phyloP scores from a whole-genome alignment of 2,888 invertebrate genomes.

The Epinotia ramella region DNA sequence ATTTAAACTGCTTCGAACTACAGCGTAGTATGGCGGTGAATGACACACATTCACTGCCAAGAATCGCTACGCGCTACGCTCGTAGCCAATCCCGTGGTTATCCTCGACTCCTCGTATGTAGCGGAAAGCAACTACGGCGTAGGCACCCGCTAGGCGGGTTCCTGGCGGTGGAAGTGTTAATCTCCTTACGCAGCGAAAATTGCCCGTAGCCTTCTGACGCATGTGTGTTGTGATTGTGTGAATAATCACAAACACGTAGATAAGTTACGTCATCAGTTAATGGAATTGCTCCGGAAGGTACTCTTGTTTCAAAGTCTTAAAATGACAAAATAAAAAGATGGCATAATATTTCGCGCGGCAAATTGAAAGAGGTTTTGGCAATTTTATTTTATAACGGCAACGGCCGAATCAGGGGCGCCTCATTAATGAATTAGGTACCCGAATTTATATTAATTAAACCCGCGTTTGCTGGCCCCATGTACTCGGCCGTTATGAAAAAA shows the following conservation, averaged over 20 bases:
- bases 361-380: conserved; percentile 48
- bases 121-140: too few species aligned
- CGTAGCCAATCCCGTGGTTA: too few species aligned
- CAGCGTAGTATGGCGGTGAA: too few species aligned
- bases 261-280: background rate
- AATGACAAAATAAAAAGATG: conserved; percentile 12
- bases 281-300: background rate
- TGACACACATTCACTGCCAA: too few species aligned
- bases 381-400: conserved; percentile 34
- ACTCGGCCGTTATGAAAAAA: conserved; percentile 3
- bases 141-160: too few species aligned
- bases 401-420: conserved; percentile 31
- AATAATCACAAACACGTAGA: background rate
- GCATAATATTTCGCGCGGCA: conserved; percentile 42
- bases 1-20: too few species aligned
- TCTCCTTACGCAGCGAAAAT: too few species aligned
- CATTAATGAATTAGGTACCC: conserved; percentile 40
- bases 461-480: background rate
- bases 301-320: background rate
- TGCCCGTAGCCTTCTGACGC: too few species aligned
- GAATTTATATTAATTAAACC: conserved; percentile 42
- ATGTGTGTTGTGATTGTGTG: background rate
- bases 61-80: too few species aligned
- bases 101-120: too few species aligned
- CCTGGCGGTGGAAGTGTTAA: too few species aligned